Conservation (phyloP, 1,140 invertebrate genomes). For the Ips nitidus region DNA sequence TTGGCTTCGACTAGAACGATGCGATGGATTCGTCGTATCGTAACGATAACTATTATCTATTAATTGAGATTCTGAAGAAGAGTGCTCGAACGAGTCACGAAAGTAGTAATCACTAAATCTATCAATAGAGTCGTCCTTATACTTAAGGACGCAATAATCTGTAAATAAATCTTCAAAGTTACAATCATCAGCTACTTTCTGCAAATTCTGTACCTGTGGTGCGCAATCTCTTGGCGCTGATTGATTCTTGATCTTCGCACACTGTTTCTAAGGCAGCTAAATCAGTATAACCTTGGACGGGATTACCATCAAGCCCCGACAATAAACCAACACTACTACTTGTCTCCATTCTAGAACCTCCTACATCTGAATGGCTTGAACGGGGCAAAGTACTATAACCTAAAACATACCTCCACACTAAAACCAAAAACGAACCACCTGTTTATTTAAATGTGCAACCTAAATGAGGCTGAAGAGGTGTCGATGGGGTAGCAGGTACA, state of each 20-base stretch:
- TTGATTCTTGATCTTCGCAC: constrained; percentile 52
- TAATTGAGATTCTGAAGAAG: constrained; percentile 71
- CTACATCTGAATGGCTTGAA: constrained; percentile 74
- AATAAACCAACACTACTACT: constrained; percentile 58
- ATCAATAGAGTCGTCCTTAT: constrained; percentile 51
- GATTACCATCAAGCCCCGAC: constrained; percentile 53
- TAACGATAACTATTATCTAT: constrained; percentile 56
- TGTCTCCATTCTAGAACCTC: constrained; percentile 57
- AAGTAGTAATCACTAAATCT: constrained; percentile 67
- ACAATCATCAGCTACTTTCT: neutral
- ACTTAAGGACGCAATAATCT: constrained; percentile 17
- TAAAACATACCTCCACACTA: constrained; percentile 20
- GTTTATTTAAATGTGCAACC: constrained; percentile 45
- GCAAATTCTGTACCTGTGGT: constrained; percentile 44
- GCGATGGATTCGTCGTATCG: constrained; percentile 56
- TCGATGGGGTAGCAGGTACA: constrained; percentile 82
- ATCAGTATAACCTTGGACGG: constrained; percentile 51
- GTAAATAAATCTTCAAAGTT: constrained; percentile 6
- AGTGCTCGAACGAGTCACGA: constrained; percentile 76
- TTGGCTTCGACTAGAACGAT: constrained; percentile 60
- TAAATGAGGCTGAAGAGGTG: constrained; percentile 66
- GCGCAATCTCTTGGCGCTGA: constrained; percentile 46
- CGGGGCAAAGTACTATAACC: constrained; percentile 81
- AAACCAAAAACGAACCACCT: neutral
- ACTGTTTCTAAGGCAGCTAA: constrained; percentile 52